phyloP scores from a whole-genome alignment of 2,113 vertebrate species.

The Tragelaphus imberbis region DNA sequence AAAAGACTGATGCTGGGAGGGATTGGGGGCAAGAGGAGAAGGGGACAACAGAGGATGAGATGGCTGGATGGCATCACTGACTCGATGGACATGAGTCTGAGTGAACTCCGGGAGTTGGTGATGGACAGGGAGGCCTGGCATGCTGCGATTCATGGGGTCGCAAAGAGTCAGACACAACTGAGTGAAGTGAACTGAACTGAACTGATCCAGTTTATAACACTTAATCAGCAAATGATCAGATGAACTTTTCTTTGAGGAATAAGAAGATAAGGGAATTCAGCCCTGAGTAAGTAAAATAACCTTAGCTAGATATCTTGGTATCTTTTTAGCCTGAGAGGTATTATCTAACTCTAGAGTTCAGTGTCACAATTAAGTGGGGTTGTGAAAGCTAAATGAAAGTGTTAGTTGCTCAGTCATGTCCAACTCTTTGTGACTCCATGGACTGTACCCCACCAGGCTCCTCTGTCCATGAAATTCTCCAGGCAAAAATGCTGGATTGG shows the following conservation, averaged over 20 bases:
- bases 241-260: conserved; percentile 9
- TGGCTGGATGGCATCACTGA: too few species aligned
- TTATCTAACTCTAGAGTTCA: background rate
- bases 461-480: background rate
- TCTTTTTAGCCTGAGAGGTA: background rate
- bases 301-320: background rate
- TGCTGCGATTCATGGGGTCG: too few species aligned
- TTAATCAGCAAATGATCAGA: conserved; percentile 9
- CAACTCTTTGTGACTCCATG: background rate
- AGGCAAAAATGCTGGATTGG: background rate
- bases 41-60: too few species aligned
- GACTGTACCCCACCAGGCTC: background rate
- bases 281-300: background rate
- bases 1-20: too few species aligned
- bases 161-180: too few species aligned
- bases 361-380: background rate
- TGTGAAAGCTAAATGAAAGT: background rate
- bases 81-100: too few species aligned
- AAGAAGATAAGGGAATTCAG: conserved; percentile 23
- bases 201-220: background rate
- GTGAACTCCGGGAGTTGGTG: too few species aligned
- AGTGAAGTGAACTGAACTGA: too few species aligned
- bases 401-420: background rate
- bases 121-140: too few species aligned
- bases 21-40: too few species aligned